These are phyloP conservation scores for Melolontha melolontha DNA, from an alignment of 2,888 invertebrate species.

Conservation along the genomic window DNA sequence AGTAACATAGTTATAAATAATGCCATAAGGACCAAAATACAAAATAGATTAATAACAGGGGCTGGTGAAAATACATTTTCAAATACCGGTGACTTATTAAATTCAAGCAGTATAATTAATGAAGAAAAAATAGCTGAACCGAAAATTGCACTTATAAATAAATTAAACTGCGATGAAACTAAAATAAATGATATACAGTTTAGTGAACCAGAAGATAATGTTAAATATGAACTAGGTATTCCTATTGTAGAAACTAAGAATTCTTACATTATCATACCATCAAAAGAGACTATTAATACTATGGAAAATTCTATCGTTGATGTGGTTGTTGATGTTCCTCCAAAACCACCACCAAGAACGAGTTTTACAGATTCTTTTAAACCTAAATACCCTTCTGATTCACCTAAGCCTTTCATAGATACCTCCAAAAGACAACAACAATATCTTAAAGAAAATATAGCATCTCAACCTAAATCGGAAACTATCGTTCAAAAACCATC, in stretches of 20 bases:
- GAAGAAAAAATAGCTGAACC: slow-evolving; percentile 12
- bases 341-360: slow-evolving; percentile 62
- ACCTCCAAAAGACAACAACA: slow-evolving; percentile 30
- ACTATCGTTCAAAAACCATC: slow-evolving; percentile 23
- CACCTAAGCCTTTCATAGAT: slow-evolving; percentile 56
- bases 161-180: slow-evolving; percentile 37
- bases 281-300: neutral
- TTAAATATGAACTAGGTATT: slow-evolving; percentile 57
- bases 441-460: neutral
- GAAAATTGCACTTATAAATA: neutral
- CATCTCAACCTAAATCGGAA: slow-evolving; percentile 13
- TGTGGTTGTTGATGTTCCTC: slow-evolving; percentile 56
- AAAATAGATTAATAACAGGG: slow-evolving; percentile 20
- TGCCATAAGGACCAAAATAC: slow-evolving; percentile 36
- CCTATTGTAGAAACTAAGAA: slow-evolving; percentile 53
- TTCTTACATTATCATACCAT: slow-evolving; percentile 41
- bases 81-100: slow-evolving; percentile 52
- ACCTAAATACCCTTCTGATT: slow-evolving; percentile 58
- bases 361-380: slow-evolving; percentile 50
- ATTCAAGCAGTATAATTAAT: slow-evolving; percentile 20
- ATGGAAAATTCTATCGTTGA: slow-evolving; percentile 8
- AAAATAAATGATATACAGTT: slow-evolving; percentile 57
- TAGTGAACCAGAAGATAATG: slow-evolving; percentile 48
- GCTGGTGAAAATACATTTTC: slow-evolving; percentile 50
- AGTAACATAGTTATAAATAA: slow-evolving; percentile 30